Evolutionary conservation across 2,888 invertebrate genomes (phyloP).

Genomic region (Nymphalis urticae): DNA sequence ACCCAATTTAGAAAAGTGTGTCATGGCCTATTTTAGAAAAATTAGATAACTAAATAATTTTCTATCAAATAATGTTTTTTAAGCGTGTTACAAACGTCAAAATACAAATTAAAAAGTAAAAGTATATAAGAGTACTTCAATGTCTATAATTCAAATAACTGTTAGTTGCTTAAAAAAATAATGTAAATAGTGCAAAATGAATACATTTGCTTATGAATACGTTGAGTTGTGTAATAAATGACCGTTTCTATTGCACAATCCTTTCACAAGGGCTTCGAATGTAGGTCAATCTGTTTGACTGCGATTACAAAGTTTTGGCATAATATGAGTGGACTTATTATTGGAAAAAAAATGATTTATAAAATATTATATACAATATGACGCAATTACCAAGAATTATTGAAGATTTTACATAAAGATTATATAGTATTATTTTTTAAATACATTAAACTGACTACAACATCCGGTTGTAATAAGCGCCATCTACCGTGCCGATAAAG

Average conservation of each 20-base stretch:
- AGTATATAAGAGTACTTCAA: conserved; percentile 46
- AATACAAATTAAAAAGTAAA: conserved; percentile 36
- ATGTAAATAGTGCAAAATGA: conserved; percentile 71
- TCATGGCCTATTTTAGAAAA: conserved; percentile 64
- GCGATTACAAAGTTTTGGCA: conserved; percentile 54
- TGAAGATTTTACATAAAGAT: conserved; percentile 1
- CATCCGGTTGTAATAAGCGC: conserved; percentile 44
- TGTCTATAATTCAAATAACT: conserved; percentile 46
- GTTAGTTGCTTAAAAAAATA: conserved; percentile 53
- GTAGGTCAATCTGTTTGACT: conserved; percentile 79
- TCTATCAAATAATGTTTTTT: conserved; percentile 12
- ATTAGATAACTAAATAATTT: conserved; percentile 20
- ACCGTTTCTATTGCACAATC: conserved; percentile 82
- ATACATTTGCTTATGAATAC: conserved; percentile 76
- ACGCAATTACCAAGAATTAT: neutral
- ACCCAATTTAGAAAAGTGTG: conserved; percentile 72
- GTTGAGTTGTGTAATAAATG: conserved; percentile 79
- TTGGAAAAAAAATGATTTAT: neutral
- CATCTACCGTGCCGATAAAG: conserved; percentile 39
- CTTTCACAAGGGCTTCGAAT: conserved; percentile 81
- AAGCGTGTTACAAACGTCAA: neutral
- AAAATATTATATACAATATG: neutral
- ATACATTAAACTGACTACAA: conserved; percentile 26
- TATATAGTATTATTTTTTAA: conserved; percentile 18
- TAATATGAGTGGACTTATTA: neutral